Percentiles rank a stretch among this genome's conserved stretches.
Evolutionary conservation across 2,888 invertebrate genomes (phyloP).

Genomic region (Hyalella azteca): DNA sequence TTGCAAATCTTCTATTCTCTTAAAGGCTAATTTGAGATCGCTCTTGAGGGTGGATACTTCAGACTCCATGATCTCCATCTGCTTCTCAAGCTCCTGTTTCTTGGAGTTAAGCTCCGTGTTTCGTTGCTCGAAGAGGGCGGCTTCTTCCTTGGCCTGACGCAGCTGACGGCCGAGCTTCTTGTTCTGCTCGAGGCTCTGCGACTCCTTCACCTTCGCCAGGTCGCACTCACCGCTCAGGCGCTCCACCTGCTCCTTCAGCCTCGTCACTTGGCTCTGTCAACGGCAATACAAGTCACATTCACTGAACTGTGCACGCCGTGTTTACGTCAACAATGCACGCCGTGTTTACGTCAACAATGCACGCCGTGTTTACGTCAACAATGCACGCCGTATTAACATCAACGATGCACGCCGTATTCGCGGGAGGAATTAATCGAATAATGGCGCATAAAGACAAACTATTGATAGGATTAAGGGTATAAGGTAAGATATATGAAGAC

Average conservation of each 20-base stretch:
- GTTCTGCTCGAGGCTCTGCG: conserved; percentile 77
- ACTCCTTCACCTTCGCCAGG: conserved; percentile 74
- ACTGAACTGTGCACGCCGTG: no score
- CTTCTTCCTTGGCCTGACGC: conserved; percentile 69
- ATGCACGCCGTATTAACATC: no score
- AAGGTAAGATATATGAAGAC: no score
- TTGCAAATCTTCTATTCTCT: conserved; percentile 89
- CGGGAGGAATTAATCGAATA: no score
- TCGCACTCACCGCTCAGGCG: conserved; percentile 76
- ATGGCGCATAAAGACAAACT: no score
- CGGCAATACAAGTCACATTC: no score
- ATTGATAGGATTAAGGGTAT: no score
- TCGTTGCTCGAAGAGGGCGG: conserved; percentile 59
- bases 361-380: no score
- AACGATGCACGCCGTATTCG: no score
- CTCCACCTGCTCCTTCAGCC: conserved; percentile 77
- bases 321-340: no score
- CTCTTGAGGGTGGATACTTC: conserved; percentile 64
- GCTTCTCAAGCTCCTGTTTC: conserved; percentile 62
- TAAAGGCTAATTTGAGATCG: conserved; percentile 84
- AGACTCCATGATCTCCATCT: conserved; percentile 61
- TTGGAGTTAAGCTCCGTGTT: conserved; percentile 59
- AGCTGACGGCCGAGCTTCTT: conserved; percentile 75
- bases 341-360: no score
- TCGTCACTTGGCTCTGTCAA: conserved; percentile 69